Evolutionary conservation across 92 coral and sea anemone species (phyloP).

Genomic region (Pocillopora grandis): DNA sequence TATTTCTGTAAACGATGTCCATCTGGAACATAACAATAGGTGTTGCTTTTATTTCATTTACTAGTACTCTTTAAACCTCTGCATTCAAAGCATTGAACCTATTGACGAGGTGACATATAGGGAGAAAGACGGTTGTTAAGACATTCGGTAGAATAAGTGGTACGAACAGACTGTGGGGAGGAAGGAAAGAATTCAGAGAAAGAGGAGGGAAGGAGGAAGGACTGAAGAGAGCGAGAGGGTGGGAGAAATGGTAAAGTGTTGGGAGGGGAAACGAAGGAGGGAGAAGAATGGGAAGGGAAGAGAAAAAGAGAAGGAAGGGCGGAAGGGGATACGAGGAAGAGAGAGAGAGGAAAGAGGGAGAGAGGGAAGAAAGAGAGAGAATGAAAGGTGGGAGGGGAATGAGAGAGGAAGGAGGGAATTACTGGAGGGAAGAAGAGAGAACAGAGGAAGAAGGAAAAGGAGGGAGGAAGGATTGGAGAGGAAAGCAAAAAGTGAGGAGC

Average conservation of each 20-base stretch:
- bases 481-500: background rate
- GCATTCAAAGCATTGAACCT: no score
- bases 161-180: background rate
- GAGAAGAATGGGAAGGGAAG: background rate
- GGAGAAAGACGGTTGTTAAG: background rate
- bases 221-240: background rate
- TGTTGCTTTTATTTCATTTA: no score
- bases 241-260: background rate
- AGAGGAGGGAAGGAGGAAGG: background rate
- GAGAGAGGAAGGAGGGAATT: background rate
- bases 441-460: background rate
- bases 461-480: background rate
- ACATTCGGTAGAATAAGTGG: no score
- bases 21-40: constrained; percentile 16
- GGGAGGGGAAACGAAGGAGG: background rate
- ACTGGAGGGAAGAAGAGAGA: background rate
- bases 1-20: constrained; percentile 31
- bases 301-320: background rate
- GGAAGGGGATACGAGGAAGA: no score
- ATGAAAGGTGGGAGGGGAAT: background rate
- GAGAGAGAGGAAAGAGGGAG: background rate
- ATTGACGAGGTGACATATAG: background rate
- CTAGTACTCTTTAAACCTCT: no score
- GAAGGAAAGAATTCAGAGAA: background rate
- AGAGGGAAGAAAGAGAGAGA: background rate